Evolutionary conservation across 1,140 invertebrate genomes (phyloP), one percentile per base, ranked within the genome.

Genomic region (Leptinotarsa texana): DNA sequence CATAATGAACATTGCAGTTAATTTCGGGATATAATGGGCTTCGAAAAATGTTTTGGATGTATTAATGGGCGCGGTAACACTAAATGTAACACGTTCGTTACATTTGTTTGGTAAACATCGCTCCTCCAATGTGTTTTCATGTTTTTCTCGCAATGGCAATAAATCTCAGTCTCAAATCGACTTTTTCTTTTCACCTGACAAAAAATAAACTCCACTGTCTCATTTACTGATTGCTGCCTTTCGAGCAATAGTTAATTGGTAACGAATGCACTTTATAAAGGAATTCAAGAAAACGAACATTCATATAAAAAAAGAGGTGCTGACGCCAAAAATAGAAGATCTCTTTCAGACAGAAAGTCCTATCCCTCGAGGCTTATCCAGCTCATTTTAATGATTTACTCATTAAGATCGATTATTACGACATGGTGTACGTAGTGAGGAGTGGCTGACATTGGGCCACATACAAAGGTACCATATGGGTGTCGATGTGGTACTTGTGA

Each of bases 401-500:
- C 63, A 24, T n/a, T 47, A 47, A 57, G n/a, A 68, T 68, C 42
- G 66, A 18, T 68, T 68, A 42, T 68, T 68, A 68, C 66, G 42
- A 68, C 66, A 68, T 33, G n/a, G 5, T 42, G 13, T 24, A 33
- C 2, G 63, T 66, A 66, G 21, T 18, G 47, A 74, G 75, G 75
- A 77, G 75, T 74, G 75, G 72, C 74, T 74, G 72, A 74, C 75
- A 77, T 77, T 77, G 75, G 68, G 69, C 72, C 72, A 76, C 72
- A 70, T 73, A 42, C 71, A 73, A 70, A 33, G 27, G 27, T 33
- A 74, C 72, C 75, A 77, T 77, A 74, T 77, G 75, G 72, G 73
- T 73, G 57, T 63, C 21, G 69, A 62, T 61, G 24, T 22, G n/a
- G 18, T 49, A 66, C 63, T 42, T 42, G 33, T 42, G 8, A 42